Evolutionary conservation across 2,888 invertebrate genomes (phyloP).

Genomic region (Diaprepes abbreviatus): DNA sequence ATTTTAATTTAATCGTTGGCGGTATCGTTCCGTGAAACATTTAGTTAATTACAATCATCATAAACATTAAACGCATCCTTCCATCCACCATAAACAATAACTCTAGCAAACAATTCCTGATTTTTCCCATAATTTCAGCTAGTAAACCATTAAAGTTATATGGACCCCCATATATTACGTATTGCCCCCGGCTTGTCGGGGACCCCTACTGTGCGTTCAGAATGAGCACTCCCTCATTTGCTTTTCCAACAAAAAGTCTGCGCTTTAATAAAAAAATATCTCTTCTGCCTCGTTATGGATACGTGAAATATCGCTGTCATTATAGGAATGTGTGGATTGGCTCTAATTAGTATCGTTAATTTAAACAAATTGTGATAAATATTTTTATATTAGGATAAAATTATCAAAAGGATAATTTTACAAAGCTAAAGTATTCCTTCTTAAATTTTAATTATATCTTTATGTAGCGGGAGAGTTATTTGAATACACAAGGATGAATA

Average conservation of each 20-base stretch:
- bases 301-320: slow-evolving; percentile 44
- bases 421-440: no score
- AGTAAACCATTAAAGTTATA: slow-evolving; percentile 32
- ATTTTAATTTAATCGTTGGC: no score
- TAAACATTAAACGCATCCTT: no score
- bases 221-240: slow-evolving; percentile 48
- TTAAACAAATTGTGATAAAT: background rate
- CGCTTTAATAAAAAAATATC: slow-evolving; percentile 42
- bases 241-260: slow-evolving; percentile 44
- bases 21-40: no score
- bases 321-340: slow-evolving; percentile 37
- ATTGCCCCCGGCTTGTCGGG: slow-evolving; percentile 37
- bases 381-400: background rate
- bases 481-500: no score
- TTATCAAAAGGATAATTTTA: background rate
- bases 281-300: slow-evolving; percentile 46
- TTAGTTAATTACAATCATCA: no score
- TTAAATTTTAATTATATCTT: no score
- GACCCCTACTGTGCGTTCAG: slow-evolving; percentile 45
- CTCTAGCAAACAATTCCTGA: background rate
- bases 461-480: no score
- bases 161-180: slow-evolving; percentile 39
- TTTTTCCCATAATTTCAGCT: slow-evolving; percentile 18
- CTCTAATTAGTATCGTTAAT: slow-evolving; percentile 31
- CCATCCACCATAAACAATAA: background rate